phyloP scores from a whole-genome alignment of 2,888 invertebrate genomes.

The Brenthis daphne region DNA sequence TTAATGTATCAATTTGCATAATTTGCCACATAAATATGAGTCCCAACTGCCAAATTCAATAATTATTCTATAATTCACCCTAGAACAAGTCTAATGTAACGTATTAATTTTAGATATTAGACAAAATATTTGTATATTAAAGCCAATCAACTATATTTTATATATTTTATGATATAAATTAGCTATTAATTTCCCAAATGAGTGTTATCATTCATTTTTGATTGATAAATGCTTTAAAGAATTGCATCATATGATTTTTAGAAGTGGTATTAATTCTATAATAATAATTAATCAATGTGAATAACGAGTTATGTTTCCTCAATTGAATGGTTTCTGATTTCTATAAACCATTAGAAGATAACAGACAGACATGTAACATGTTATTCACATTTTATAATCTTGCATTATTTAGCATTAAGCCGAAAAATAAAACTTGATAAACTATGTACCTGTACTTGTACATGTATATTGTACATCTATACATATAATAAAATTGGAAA shows the following conservation, averaged over 20 bases:
- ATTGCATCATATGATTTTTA: not conserved
- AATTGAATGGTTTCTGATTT: too few species aligned
- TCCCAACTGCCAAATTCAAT: constrained; percentile 16
- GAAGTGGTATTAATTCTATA: not conserved
- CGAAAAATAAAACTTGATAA: too few species aligned
- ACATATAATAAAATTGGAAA: too few species aligned
- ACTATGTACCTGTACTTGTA: too few species aligned
- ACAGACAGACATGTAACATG: too few species aligned
- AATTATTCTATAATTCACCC: constrained; percentile 16
- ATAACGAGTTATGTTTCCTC: too few species aligned
- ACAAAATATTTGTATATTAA: not conserved
- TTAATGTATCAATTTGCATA: constrained; percentile 25
- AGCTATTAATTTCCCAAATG: not conserved
- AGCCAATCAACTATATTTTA: not conserved
- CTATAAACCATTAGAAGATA: too few species aligned
- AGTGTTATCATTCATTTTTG: not conserved
- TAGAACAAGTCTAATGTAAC: constrained; percentile 1
- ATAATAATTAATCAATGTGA: too few species aligned
- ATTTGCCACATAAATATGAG: constrained; percentile 18
- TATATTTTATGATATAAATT: not conserved
- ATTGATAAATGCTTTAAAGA: not conserved
- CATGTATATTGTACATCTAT: too few species aligned
- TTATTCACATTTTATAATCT: too few species aligned
- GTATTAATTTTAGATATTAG: constrained; percentile 6
- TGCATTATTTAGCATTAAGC: too few species aligned